These are phyloP conservation scores for Synchiropus splendidus DNA, from an alignment of 2,113 vertebrate species.

Conservation along the genomic window DNA sequence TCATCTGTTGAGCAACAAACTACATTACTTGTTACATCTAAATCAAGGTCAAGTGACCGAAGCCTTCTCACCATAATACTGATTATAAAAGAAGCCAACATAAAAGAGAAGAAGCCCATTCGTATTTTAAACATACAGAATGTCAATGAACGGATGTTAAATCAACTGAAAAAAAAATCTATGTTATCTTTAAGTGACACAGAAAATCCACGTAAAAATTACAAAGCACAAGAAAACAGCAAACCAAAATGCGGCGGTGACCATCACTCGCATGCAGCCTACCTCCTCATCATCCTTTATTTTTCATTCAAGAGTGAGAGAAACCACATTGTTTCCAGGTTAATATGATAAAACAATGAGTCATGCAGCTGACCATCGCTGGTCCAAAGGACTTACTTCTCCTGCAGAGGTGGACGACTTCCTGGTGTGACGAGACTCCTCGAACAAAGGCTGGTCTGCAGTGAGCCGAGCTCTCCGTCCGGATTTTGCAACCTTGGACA, in stretches of 20 bases:
- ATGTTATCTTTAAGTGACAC: no score
- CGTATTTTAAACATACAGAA: no score
- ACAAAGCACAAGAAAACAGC: no score
- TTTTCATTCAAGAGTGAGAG: slow-evolving; percentile 25
- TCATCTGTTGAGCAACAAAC: no score
- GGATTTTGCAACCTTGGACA: slow-evolving; percentile 69
- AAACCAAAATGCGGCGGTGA: neutral
- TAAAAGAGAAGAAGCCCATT: no score
- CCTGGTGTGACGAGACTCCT: slow-evolving; percentile 58
- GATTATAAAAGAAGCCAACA: no score
- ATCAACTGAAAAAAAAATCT: no score
- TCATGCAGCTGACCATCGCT: neutral
- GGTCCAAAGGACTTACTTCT: slow-evolving; percentile 65
- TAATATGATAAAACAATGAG: slow-evolving; percentile 1
- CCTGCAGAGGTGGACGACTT: slow-evolving; percentile 61
- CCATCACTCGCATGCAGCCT: slow-evolving; percentile 23
- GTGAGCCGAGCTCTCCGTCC: slow-evolving; percentile 74
- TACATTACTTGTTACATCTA: no score
- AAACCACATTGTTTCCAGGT: slow-evolving; percentile 18
- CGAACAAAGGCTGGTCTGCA: slow-evolving; percentile 59
- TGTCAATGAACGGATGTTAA: no score
- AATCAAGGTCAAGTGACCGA: no score
- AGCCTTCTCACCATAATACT: no score
- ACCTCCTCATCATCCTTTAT: slow-evolving; percentile 54
- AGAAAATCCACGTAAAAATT: no score